These are phyloP conservation scores for Novumbra hubbsi DNA, from an alignment of 2,797 vertebrate species.

Conservation along the genomic window DNA sequence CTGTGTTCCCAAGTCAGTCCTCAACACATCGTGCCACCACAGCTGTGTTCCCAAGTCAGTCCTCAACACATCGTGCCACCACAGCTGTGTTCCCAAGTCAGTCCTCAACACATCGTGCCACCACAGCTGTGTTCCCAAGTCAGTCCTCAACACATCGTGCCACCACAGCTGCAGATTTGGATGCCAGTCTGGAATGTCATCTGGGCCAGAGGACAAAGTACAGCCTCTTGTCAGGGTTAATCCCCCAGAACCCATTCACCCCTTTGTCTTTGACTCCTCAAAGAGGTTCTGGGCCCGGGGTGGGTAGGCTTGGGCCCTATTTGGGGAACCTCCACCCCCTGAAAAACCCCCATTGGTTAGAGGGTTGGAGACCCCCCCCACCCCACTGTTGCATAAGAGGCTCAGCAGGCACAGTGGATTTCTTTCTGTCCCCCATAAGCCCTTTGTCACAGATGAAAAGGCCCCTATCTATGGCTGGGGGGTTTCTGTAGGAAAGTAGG, in stretches of 20 bases:
- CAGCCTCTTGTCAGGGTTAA: conserved; percentile 27
- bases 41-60: no score
- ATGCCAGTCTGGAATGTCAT: conserved; percentile 14
- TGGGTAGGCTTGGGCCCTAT: not conserved
- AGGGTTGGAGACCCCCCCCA: not conserved
- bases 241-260: conserved; percentile 44
- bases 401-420: conserved; percentile 6
- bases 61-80: no score
- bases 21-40: no score
- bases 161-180: conserved; percentile 1
- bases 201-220: conserved; percentile 26
- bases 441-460: conserved; percentile 37
- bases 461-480: conserved; percentile 8
- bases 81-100: conserved; percentile 37
- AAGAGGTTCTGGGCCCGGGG: conserved; percentile 10
- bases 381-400: conserved; percentile 31
- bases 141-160: conserved; percentile 19
- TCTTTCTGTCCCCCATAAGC: conserved; percentile 4
- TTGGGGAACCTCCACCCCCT: not conserved
- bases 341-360: not conserved
- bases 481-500: conserved; percentile 19
- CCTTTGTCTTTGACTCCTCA: conserved; percentile 26
- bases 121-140: conserved; percentile 28
- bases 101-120: conserved; percentile 19
- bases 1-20: no score